These are phyloP conservation scores for Sakesphorus luctuosus DNA, from an alignment of 2,113 vertebrate genomes.

Conservation along the genomic window DNA sequence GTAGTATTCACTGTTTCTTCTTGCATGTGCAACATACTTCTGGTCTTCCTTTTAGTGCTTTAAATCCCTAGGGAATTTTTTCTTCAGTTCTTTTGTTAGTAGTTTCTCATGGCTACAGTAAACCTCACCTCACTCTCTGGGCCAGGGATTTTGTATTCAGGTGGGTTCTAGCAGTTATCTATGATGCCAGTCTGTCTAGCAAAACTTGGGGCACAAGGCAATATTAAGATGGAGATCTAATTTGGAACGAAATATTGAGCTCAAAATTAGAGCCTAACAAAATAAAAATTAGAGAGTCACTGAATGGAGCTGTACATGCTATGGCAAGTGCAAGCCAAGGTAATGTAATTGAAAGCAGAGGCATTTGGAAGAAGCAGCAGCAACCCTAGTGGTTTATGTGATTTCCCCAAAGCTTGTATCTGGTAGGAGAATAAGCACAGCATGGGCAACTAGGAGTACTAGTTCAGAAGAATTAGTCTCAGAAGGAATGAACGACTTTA, in stretches of 20 bases:
- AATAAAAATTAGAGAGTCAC: not conserved
- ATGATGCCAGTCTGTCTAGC: not conserved
- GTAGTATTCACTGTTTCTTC: not conserved
- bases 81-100: not conserved
- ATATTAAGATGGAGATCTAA: not conserved
- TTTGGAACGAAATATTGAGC: not conserved
- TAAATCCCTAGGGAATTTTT: not conserved
- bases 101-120: not conserved
- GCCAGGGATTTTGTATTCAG: not conserved
- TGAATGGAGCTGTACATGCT: not conserved
- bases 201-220: not conserved
- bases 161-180: not conserved
- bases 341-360: not conserved
- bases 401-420: not conserved
- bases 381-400: not conserved
- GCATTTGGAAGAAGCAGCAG: not conserved
- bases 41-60: not conserved
- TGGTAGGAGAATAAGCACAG: not conserved
- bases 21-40: not conserved
- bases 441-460: not conserved
- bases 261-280: not conserved
- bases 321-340: not conserved
- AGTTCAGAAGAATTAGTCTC: not conserved
- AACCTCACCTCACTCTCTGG: fast-evolving
- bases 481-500: not conserved